Percentiles rank a stretch among this genome's conserved stretches.
Evolutionary conservation across 2,888 invertebrate genomes (phyloP).

Genomic region (Cephalotes varians): DNA sequence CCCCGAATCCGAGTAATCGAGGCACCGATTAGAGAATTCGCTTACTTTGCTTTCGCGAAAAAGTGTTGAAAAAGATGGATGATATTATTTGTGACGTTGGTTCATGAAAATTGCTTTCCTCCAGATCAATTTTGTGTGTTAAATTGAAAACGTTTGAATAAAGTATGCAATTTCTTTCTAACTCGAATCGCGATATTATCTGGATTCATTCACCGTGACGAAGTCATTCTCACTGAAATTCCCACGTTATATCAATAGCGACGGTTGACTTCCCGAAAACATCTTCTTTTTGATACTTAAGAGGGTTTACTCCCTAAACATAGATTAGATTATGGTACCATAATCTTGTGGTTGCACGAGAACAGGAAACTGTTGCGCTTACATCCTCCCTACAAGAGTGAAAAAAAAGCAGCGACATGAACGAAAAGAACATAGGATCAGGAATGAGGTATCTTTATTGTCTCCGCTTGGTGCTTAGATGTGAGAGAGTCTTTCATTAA

Average conservation of each 20-base stretch:
- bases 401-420: slow-evolving; percentile 33
- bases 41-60: background rate
- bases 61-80: slow-evolving; percentile 11
- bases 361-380: slow-evolving; percentile 68
- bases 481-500: slow-evolving; percentile 82
- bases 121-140: slow-evolving; percentile 5
- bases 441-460: slow-evolving; percentile 75
- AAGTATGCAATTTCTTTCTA: slow-evolving; percentile 3
- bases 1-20: slow-evolving; percentile 66
- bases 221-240: slow-evolving; percentile 67
- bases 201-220: slow-evolving; percentile 44
- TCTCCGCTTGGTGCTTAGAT: slow-evolving; percentile 63
- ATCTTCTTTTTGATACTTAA: slow-evolving; percentile 55
- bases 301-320: slow-evolving; percentile 62
- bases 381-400: slow-evolving; percentile 31
- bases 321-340: slow-evolving; percentile 73
- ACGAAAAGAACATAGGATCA: slow-evolving; percentile 37
- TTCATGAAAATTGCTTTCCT: slow-evolving; percentile 34
- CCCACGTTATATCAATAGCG: slow-evolving; percentile 46
- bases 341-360: slow-evolving; percentile 47
- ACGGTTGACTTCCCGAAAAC: slow-evolving; percentile 60
- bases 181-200: slow-evolving; percentile 16
- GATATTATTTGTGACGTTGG: slow-evolving; percentile 40
- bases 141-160: background rate
- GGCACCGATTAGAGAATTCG: slow-evolving; percentile 68